Percentiles rank a stretch among this genome's conserved stretches.
Evolutionary conservation across 2,888 invertebrate genomes (phyloP).

Genomic region (Cantharis lateralis): DNA sequence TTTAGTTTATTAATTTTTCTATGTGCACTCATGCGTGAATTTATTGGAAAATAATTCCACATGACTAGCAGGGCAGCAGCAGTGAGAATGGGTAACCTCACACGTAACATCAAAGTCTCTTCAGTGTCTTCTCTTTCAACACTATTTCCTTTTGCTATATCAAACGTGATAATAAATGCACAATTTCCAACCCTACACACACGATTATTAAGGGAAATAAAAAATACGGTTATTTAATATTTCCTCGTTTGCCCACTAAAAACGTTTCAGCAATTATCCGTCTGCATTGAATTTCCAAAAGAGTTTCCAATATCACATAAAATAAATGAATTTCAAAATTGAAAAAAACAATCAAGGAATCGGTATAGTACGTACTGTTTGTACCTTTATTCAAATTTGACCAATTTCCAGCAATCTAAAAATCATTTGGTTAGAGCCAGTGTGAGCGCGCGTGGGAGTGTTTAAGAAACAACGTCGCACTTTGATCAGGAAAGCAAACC

Average conservation of each 20-base stretch:
- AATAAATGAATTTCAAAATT: neutral
- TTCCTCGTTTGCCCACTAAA: neutral
- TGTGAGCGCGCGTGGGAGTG: conserved; percentile 43
- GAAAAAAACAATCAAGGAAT: neutral
- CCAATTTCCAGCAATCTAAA: neutral
- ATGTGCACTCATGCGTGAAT: conserved; percentile 55
- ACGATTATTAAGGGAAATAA: neutral
- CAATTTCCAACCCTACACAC: neutral
- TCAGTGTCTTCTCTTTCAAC: conserved; percentile 49
- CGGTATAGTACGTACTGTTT: neutral
- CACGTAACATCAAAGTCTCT: neutral
- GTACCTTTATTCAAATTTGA: neutral
- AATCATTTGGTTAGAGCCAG: neutral
- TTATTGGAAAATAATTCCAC: conserved; percentile 74
- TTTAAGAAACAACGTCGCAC: conserved; percentile 40
- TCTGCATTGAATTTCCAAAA: neutral
- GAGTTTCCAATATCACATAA: neutral
- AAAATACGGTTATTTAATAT: neutral
- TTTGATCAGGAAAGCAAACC: conserved; percentile 38
- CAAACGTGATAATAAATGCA: neutral
- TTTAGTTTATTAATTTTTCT: conserved; percentile 14
- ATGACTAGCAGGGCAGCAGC: conserved; percentile 62
- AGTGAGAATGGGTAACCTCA: conserved; percentile 43
- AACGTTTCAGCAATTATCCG: neutral
- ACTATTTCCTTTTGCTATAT: conserved; percentile 43